Conservation (phyloP, 2,113 vertebrate genomes). For the Ammodytes dubius region DNA sequence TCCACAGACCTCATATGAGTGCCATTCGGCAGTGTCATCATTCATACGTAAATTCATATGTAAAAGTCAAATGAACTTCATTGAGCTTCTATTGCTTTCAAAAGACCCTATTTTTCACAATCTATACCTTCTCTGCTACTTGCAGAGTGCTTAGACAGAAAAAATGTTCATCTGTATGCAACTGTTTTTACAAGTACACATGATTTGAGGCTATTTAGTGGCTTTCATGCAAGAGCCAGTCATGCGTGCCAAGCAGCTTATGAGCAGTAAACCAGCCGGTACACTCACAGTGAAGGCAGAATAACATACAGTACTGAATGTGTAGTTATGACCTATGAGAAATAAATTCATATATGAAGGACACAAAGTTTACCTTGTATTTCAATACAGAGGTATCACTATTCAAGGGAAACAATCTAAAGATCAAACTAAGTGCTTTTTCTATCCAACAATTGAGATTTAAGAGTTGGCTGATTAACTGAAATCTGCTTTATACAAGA, state of each 20-base stretch:
- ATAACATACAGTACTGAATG: not conserved
- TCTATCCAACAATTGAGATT: not conserved
- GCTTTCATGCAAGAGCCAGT: conserved; percentile 7
- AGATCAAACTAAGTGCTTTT: not conserved
- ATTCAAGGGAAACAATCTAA: not conserved
- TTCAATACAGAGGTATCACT: not conserved
- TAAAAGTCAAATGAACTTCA: not conserved
- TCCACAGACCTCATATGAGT: not conserved
- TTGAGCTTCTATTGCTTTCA: not conserved
- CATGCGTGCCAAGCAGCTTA: conserved; percentile 49
- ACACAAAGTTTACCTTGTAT: not conserved
- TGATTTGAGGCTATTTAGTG: not conserved
- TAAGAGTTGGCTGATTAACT: not conserved
- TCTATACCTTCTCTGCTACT: not conserved
- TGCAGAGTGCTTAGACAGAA: not conserved
- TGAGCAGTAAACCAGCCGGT: conserved; percentile 26
- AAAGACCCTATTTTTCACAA: not conserved
- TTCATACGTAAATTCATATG: not conserved
- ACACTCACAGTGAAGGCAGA: not conserved
- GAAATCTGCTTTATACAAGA: not conserved
- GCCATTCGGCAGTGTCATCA: conserved; percentile 8
- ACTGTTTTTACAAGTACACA: not conserved
- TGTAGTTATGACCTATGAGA: not conserved
- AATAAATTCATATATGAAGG: not conserved
- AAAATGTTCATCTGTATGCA: conserved; percentile 3